Evolutionary conservation across 2,113 vertebrate species (phyloP), one percentile per base, ranked within the genome.

Genomic region (Thermophis baileyi): DNA sequence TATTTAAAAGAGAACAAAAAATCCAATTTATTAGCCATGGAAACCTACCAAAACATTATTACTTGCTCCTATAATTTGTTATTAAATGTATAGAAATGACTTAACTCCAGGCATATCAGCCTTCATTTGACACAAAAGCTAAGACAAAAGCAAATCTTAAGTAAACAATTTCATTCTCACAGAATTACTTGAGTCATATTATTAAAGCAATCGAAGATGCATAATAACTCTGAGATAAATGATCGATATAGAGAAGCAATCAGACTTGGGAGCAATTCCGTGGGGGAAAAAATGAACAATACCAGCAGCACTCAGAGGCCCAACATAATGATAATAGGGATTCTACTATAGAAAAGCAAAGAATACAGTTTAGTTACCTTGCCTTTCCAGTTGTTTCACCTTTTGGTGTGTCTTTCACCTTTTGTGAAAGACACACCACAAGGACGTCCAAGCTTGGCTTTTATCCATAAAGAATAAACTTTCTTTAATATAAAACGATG

Each of bases 121-220:
- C 91, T 44, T 90, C 87, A 55, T 92, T 95, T 95, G 93, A 96
- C 92, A 95, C 81, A 94, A 95, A 96, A 12, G 90, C 93, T 0
- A 0, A 93, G 92, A 94, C 86, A 93, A 95, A 93, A 69, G 86
- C 0, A 0, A 89, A 94, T 95, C 92, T 94, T 95, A 96, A 96
- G 96, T 88, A 95, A 97, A 97, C 94, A 96, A 94, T 95, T 96
- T 92, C 87, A 95, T 95, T 94, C 95, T 91, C 81, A 95, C 95
- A 93, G 91, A 97, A 96, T 94, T 96, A 95, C 92, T 92, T 20
- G 92, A 92, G 95, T 90, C 95, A 92, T 95, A 96, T 95, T 96
- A 97, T 97, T 95, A 96, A 94, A 96, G 95, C 92, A 96, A 97
- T 96, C 90, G 0, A 97, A 96, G 94, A 92, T 93, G 94, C 0